Base-by-base conservation (phyloP, 2,797 vertebrate species). In the Tapirus indicus region DNA sequence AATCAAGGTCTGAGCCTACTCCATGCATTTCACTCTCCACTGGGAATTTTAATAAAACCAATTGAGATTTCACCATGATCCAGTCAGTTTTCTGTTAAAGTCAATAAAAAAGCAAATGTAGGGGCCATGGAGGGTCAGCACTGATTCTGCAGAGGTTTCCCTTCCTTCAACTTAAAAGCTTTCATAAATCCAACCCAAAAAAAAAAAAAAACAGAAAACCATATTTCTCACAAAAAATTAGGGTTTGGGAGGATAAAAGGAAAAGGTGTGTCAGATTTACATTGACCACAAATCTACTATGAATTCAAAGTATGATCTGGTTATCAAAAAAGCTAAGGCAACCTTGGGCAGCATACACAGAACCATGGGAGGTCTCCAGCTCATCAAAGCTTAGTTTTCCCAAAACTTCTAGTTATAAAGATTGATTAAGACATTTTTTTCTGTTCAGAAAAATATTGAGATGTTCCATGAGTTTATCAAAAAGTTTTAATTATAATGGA, bases 11-110 rank as follows among this genome's bases (percentile, higher is more conserved):
- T 11, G 4, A 52, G 35, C 13, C 25, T 58, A 80, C 27, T 91
- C 23, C 32, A 32, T 38, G 41, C 54, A 27, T 52, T 54, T 96
- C 58, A 52, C 27, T 78, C 35, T 93, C 60, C 58, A 74, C 27
- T 60, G 49, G 64, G 49, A 91, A 82, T 92, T 83, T 95, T 96
- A 96, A 97, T 87, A 86, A 90, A 96, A 95, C 25, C 71, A 88
- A 56, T 0, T n/a, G 82, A 80, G 64, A 80, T 85, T 95, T 86
- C 47, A 78, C 49, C 56, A 69, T 29, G 79, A 88, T 47, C 38
- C 14, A 41, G 2, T 97, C 82, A 29, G 25, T 85, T 93, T 88
- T 66, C 62, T 56, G 49, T 79, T 88, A 54, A 82, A 97, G 47
- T 88, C 35, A 82, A 95, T 95, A 54, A 80, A 92, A 97, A 84